Percentiles rank a stretch among this genome's conserved stretches.
phyloP scores from a whole-genome alignment of 2,797 vertebrate genomes.

The Lepus oiostolus region DNA sequence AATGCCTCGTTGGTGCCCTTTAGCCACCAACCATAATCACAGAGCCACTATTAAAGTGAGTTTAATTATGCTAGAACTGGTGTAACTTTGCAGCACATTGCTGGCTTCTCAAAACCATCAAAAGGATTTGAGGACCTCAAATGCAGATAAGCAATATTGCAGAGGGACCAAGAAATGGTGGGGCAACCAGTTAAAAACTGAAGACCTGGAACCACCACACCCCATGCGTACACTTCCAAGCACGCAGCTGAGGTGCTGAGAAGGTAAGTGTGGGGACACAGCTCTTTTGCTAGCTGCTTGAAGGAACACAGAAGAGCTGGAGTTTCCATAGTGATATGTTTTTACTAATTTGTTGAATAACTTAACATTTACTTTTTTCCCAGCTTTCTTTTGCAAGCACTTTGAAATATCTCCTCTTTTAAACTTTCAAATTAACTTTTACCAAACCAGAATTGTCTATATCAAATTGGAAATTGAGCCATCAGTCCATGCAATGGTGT shows the following conservation, averaged over 20 bases:
- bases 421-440: conserved; percentile 67
- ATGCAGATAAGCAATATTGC: rapidly evolving
- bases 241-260: neutral
- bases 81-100: neutral
- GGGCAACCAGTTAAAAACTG: neutral
- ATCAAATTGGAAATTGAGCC: neutral
- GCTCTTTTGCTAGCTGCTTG: neutral
- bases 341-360: conserved; percentile 61
- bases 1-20: neutral
- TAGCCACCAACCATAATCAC: neutral
- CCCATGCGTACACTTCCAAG: rapidly evolving
- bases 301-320: neutral
- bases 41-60: neutral
- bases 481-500: neutral
- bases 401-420: conserved; percentile 57
- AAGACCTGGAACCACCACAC: neutral
- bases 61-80: conserved; percentile 13
- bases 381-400: conserved; percentile 51
- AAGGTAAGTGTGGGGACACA: neutral
- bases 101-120: neutral
- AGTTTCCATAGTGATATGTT: conserved; percentile 56
- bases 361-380: conserved; percentile 64
- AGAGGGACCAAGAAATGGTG: neutral
- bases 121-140: neutral
- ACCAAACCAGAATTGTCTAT: neutral